Evolutionary conservation across 2,888 invertebrate species (phyloP).

Genomic region (Tolmerus cingulatus): DNA sequence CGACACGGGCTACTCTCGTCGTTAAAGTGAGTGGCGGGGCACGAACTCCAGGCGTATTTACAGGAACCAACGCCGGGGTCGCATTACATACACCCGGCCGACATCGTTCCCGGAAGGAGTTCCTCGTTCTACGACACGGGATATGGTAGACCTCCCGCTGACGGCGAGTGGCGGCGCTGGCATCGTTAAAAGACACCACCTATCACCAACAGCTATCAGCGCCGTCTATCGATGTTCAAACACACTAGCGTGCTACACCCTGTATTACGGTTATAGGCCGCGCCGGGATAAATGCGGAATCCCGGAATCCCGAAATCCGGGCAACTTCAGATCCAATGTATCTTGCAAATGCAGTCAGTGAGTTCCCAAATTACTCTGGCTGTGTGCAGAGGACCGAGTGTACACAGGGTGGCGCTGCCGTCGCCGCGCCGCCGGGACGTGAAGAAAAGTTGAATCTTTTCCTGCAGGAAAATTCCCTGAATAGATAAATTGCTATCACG

Average conservation of each 20-base stretch:
- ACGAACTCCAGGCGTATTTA: background rate
- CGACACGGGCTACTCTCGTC: background rate
- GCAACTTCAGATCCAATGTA: background rate
- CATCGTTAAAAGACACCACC: background rate
- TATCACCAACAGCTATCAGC: constrained; percentile 4
- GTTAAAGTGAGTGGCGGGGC: background rate
- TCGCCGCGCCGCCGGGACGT: background rate
- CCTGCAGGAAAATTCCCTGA: constrained; percentile 37
- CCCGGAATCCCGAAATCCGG: background rate
- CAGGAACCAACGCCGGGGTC: background rate
- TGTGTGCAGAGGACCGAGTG: background rate
- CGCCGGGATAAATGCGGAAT: too few species aligned
- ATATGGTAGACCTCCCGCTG: background rate
- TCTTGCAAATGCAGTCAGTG: constrained; percentile 17
- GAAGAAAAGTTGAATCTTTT: constrained; percentile 34
- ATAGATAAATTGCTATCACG: constrained; percentile 47
- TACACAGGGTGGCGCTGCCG: background rate
- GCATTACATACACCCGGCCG: background rate
- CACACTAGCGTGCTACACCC: background rate
- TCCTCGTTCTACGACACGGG: background rate
- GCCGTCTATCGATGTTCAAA: constrained; percentile 17
- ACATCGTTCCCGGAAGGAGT: background rate
- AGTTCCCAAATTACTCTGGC: constrained; percentile 6
- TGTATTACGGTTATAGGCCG: background rate
- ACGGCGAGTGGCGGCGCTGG: background rate